Evolutionary conservation across 1,140 invertebrate species (phyloP).

Genomic region (Dolichoris vasculosae): DNA sequence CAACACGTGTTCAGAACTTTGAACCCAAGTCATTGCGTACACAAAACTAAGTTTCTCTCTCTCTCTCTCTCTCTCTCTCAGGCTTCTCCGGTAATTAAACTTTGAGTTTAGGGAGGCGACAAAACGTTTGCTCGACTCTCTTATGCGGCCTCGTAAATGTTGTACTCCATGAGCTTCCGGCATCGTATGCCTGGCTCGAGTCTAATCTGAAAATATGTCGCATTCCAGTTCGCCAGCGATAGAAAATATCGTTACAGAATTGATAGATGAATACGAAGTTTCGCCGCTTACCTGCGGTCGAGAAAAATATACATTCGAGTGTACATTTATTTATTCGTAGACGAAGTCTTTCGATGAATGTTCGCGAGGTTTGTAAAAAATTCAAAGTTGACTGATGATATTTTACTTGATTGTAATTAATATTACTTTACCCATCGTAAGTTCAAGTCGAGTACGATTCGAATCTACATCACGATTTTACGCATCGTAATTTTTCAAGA

Average conservation of each 20-base stretch:
- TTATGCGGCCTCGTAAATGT: slow-evolving; percentile 10
- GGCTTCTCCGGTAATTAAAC: slow-evolving; percentile 55
- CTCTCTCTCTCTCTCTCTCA: slow-evolving; percentile 49
- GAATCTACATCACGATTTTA: too few relatives aligned
- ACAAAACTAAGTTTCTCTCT: slow-evolving; percentile 40
- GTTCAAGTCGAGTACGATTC: too few relatives aligned
- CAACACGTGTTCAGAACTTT: slow-evolving; percentile 16
- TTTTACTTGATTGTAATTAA: too few relatives aligned
- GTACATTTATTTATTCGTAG: too few relatives aligned
- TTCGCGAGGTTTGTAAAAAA: too few relatives aligned
- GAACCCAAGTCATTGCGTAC: slow-evolving; percentile 1
- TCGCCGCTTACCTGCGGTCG: not conserved
- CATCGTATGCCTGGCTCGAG: not conserved
- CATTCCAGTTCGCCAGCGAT: slow-evolving; percentile 8
- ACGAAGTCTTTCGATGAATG: too few relatives aligned
- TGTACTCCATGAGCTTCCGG: not conserved
- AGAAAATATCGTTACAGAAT: not conserved
- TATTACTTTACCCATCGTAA: too few relatives aligned
- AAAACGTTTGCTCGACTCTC: slow-evolving; percentile 50
- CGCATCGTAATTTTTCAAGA: too few relatives aligned
- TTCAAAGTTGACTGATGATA: too few relatives aligned
- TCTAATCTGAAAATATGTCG: slow-evolving; percentile 21
- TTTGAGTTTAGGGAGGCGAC: slow-evolving; percentile 56
- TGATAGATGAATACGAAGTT: not conserved
- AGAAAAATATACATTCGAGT: not conserved